phyloP scores from a whole-genome alignment of 2,113 vertebrate species.

The Zapus hudsonius region DNA sequence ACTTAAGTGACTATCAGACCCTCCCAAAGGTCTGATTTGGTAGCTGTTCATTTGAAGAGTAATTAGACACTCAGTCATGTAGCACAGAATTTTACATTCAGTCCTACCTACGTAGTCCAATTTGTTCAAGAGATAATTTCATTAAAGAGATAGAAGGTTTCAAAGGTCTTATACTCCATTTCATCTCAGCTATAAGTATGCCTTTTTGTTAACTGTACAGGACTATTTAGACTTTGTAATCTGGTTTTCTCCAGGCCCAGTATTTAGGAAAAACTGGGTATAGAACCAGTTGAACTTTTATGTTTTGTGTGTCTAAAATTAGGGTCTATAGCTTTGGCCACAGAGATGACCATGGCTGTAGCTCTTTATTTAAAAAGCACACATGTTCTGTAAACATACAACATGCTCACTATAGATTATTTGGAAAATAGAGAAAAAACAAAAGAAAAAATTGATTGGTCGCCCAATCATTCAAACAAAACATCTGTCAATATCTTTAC shows the following conservation, averaged over 20 bases:
- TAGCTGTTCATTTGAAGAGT: slow-evolving; percentile 14
- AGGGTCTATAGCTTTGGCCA: neutral
- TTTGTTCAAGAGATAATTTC: neutral
- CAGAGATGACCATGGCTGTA: neutral
- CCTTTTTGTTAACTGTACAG: neutral
- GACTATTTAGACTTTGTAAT: neutral
- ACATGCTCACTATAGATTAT: neutral
- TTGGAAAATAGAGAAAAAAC: neutral
- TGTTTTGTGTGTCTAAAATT: neutral
- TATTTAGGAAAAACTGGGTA: neutral
- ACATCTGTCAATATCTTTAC: slow-evolving; percentile 6
- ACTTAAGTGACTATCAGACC: too few species aligned
- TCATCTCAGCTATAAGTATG: neutral
- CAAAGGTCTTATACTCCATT: neutral
- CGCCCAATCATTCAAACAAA: neutral
- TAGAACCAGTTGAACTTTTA: neutral
- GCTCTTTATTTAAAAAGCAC: neutral
- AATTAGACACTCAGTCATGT: neutral
- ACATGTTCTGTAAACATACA: neutral
- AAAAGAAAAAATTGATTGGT: neutral
- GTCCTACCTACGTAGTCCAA: neutral
- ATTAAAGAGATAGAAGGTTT: neutral
- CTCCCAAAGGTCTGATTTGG: neutral
- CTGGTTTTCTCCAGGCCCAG: neutral
- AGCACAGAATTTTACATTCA: slow-evolving; percentile 33